Percentiles rank a stretch among this genome's conserved stretches.
Conservation (phyloP, 2,797 vertebrate species). For the Apogon talboti region DNA sequence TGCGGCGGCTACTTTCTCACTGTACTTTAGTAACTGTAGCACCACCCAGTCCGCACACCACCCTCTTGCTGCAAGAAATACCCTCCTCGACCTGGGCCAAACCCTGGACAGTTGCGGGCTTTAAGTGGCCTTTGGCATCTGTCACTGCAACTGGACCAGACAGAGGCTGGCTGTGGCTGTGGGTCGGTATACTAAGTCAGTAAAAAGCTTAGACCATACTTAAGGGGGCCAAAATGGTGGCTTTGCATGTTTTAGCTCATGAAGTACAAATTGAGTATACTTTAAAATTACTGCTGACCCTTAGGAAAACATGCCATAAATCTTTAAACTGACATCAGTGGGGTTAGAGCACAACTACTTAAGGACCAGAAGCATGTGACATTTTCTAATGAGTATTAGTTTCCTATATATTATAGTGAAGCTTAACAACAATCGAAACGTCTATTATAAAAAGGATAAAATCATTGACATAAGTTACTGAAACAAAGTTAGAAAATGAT, state of each 20-base stretch:
- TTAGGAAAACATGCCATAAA: slow-evolving; percentile 35
- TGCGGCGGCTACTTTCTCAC: slow-evolving; percentile 63
- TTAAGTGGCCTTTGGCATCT: slow-evolving; percentile 47
- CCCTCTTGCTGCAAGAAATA: slow-evolving; percentile 28
- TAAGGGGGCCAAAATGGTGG: slow-evolving; percentile 20
- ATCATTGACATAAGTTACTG: not conserved
- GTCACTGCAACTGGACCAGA: slow-evolving; percentile 26
- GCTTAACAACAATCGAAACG: slow-evolving; percentile 3
- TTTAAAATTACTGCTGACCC: slow-evolving; percentile 36
- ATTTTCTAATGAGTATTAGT: not conserved
- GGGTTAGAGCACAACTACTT: no score
- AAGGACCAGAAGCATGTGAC: not conserved
- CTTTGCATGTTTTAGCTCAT: slow-evolving; percentile 55
- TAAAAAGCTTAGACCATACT: slow-evolving; percentile 37
- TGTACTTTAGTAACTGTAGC: slow-evolving; percentile 47
- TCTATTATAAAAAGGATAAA: not conserved
- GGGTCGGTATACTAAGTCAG: slow-evolving; percentile 33
- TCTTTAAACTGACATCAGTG: slow-evolving; percentile 3
- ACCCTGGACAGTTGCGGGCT: slow-evolving; percentile 34
- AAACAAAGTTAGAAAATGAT: no score
- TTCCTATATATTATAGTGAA: not conserved
- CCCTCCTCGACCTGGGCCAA: slow-evolving; percentile 39
- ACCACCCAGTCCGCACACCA: slow-evolving; percentile 44
- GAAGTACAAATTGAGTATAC: slow-evolving; percentile 48
- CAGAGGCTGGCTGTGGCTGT: slow-evolving; percentile 37